These are phyloP conservation scores for Galerucella nymphaeae DNA, from an alignment of 2,888 invertebrate genomes.

Conservation along the genomic window DNA sequence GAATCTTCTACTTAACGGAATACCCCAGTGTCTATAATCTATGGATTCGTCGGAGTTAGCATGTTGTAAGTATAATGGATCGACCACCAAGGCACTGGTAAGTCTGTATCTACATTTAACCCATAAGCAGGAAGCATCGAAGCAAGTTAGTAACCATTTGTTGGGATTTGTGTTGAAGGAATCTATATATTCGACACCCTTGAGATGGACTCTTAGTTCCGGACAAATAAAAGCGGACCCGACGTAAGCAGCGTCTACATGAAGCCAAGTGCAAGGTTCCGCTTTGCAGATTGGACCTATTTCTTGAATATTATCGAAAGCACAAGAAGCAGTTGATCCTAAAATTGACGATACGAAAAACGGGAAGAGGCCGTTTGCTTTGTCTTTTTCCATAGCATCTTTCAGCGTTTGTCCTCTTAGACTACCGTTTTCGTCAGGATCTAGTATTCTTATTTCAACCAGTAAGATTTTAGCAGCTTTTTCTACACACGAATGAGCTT, in stretches of 20 bases:
- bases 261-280: slow-evolving; percentile 80
- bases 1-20: slow-evolving; percentile 86
- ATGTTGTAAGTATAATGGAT: slow-evolving; percentile 87
- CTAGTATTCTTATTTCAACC: slow-evolving; percentile 77
- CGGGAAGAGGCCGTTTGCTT: slow-evolving; percentile 79
- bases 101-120: slow-evolving; percentile 79
- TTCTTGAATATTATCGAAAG: slow-evolving; percentile 84
- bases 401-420: slow-evolving; percentile 73
- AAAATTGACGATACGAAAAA: slow-evolving; percentile 86
- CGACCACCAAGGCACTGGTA: slow-evolving; percentile 86
- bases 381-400: slow-evolving; percentile 77
- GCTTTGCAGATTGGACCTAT: slow-evolving; percentile 78
- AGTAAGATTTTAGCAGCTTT: slow-evolving; percentile 84
- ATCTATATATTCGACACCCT: slow-evolving; percentile 79
- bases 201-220: slow-evolving; percentile 76
- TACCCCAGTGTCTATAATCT: slow-evolving; percentile 86
- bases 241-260: slow-evolving; percentile 89
- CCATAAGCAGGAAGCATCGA: slow-evolving; percentile 89
- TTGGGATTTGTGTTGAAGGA: slow-evolving; percentile 91
- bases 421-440: slow-evolving; percentile 76
- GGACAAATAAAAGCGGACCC: slow-evolving; percentile 89
- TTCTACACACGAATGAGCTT: slow-evolving; percentile 82
- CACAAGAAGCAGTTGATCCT: slow-evolving; percentile 85
- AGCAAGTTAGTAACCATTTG: slow-evolving; percentile 87
- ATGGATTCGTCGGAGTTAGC: slow-evolving; percentile 78